Base-by-base conservation (phyloP, 1,140 invertebrate genomes). In the Zophobas morio region DNA sequence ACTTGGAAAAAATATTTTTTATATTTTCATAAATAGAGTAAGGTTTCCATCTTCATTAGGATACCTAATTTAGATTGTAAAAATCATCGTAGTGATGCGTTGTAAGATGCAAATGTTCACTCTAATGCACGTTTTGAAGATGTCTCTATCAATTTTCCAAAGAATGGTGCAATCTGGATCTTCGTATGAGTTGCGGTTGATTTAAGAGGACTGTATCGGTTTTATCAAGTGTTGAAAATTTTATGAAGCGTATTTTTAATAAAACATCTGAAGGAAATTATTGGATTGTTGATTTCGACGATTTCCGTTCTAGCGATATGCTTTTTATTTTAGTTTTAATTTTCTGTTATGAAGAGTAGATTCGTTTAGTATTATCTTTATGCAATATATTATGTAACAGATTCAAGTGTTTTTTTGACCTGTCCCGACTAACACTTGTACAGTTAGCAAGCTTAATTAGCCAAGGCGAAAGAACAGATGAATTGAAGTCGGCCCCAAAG, bases 1-100 rank as follows among this genome's bases (percentile, higher is more conserved):
- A 51, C 51, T 51, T 36, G 51, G 40, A 72, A 56, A 78, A 78
- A 78, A 70, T 75, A 75, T 78, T 78, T 78, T 78, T 78, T 78
- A 78, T 78, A 78, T 78, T 78, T 78, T 78, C 72, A 75, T 78
- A 78, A 78, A 75, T 54, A 74, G 74, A 66, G 77, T 66, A 63
- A 66, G 71, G 37, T 49, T 57, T 5, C 56, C 71, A 49, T 72
- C 32, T 72, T 51, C 2, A 6, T 20, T 6, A 8, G 33, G 47
- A 20, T 72, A 72, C 35, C 33, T n/a, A 53, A 4, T 51, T 34
- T 51, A 36, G 36, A 34, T 72, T 53, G 51, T 36, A 72, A 53
- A 72, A 72, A 1, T 35, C 32, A 42, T 1, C 6, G 66, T 72
- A 70, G 42, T 47, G n/a, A 70, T 33, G 40, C 47, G 47, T 47